Conservation (phyloP, 2,113 vertebrate species). For the Pangasianodon gigas region DNA sequence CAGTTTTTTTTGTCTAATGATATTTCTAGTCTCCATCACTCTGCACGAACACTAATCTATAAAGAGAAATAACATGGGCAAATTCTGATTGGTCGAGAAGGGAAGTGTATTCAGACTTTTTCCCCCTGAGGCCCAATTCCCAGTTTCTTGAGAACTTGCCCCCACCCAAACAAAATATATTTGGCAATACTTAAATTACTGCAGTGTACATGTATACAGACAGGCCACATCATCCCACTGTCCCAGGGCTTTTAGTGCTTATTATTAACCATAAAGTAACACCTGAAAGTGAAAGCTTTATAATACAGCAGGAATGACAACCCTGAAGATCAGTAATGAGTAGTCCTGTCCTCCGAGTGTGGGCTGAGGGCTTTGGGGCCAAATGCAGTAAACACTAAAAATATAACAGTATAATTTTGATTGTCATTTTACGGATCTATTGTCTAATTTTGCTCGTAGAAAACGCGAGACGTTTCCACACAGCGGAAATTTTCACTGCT, state of each 20-base stretch:
- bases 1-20: neutral
- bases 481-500: too few species aligned
- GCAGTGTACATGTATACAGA: neutral
- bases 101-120: neutral
- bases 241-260: neutral
- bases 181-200: neutral
- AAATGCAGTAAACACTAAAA: too few species aligned
- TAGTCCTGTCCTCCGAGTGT: neutral
- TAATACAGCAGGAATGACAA: neutral
- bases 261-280: neutral
- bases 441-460: too few species aligned
- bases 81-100: neutral
- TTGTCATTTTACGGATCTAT: too few species aligned
- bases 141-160: neutral
- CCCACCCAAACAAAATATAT: neutral
- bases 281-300: neutral
- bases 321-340: neutral
- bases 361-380: neutral
- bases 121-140: neutral
- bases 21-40: neutral
- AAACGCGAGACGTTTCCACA: too few species aligned
- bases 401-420: too few species aligned
- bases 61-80: neutral
- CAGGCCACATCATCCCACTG: neutral
- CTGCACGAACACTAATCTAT: neutral